Conservation (phyloP, 2,888 invertebrate species). For the Eristalis tenax region DNA sequence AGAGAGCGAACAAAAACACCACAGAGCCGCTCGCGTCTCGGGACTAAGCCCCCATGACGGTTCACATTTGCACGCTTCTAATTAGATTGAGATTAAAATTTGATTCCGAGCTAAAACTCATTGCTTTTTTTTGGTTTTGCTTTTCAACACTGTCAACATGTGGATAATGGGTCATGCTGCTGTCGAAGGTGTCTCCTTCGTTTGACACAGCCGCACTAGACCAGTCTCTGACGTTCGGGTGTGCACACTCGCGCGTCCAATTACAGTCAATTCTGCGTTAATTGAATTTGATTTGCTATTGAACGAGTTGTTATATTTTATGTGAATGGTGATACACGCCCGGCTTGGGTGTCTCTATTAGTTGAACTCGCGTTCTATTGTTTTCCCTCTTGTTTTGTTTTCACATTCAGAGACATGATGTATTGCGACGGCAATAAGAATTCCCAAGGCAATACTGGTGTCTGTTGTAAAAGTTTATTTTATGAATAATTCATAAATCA, state of each 20-base stretch:
- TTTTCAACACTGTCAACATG: slow-evolving; percentile 23
- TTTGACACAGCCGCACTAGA: slow-evolving; percentile 6
- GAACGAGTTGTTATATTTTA: slow-evolving; percentile 36
- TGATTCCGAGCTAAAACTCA: slow-evolving; percentile 4
- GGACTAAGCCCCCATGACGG: neutral
- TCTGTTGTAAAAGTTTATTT: slow-evolving; percentile 53
- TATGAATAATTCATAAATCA: slow-evolving; percentile 68
- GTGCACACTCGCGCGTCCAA: slow-evolving; percentile 62
- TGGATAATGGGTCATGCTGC: slow-evolving; percentile 45
- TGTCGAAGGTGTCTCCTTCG: neutral
- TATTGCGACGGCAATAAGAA: slow-evolving; percentile 30
- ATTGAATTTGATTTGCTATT: slow-evolving; percentile 67
- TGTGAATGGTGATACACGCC: neutral
- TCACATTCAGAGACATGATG: slow-evolving; percentile 27
- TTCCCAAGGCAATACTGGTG: slow-evolving; percentile 69
- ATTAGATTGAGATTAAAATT: slow-evolving; percentile 23
- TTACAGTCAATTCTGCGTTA: slow-evolving; percentile 68
- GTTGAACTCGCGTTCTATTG: slow-evolving; percentile 52
- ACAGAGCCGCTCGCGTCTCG: neutral
- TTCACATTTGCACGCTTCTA: slow-evolving; percentile 35
- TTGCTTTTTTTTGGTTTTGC: neutral
- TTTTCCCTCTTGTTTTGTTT: slow-evolving; percentile 8
- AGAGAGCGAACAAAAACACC: neutral
- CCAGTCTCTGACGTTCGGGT: slow-evolving; percentile 46
- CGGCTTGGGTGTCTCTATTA: slow-evolving; percentile 3